Evolutionary conservation across 53 echinoderm and acorn worm genomes (phyloP).

Genomic region (Antedon mediterranea): DNA sequence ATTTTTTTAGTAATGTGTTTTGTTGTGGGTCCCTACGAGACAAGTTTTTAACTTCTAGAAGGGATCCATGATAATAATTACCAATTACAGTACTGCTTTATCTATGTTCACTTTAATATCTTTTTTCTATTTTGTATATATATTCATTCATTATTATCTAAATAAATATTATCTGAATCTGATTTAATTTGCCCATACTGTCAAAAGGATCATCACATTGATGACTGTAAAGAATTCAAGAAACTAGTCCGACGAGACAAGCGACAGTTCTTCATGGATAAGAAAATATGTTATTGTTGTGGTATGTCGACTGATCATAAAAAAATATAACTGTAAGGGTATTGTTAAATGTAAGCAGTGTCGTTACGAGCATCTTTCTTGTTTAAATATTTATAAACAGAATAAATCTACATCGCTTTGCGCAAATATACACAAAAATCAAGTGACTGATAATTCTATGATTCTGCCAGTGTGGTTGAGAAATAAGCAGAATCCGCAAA

Average conservation of each 20-base stretch:
- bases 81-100: no score
- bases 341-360: background rate
- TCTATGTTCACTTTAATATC: no score
- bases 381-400: background rate
- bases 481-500: background rate
- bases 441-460: conserved; percentile 9
- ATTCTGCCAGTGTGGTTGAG: conserved; percentile 16
- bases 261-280: background rate
- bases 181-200: background rate
- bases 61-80: no score
- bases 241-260: background rate
- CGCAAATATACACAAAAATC: background rate
- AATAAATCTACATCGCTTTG: background rate
- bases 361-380: background rate
- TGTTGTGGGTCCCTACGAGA: no score
- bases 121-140: no score
- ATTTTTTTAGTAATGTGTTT: no score
- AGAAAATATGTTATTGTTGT: background rate
- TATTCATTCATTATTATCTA: no score
- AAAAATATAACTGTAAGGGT: background rate
- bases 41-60: no score
- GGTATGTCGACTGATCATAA: background rate
- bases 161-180: no score
- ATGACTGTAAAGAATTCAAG: background rate
- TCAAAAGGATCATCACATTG: background rate